These are phyloP conservation scores for Atopsyche davidsoni DNA, from an alignment of 1,140 invertebrate genomes.

Conservation along the genomic window DNA sequence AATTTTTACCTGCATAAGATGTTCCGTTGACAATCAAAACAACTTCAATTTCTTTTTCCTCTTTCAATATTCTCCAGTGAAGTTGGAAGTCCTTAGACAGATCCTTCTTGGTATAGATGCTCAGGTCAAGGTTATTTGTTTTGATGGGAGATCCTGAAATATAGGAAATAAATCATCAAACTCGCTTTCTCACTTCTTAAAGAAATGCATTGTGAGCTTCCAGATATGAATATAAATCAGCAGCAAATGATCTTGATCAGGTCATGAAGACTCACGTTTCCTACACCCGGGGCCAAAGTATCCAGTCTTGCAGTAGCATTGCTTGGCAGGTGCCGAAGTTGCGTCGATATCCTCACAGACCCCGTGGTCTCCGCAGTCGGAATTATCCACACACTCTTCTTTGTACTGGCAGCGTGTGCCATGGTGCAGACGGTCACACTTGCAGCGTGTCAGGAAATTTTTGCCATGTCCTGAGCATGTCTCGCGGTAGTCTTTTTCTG, in stretches of 20 bases:
- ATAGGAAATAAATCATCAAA: conserved; percentile 20
- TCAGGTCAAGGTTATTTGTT: conserved; percentile 57
- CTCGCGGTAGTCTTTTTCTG: conserved; percentile 68
- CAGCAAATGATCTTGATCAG: conserved; percentile 4
- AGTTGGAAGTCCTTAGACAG: conserved; percentile 67
- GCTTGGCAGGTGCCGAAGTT: conserved; percentile 70
- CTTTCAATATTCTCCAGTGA: conserved; percentile 77
- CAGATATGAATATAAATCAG: conserved; percentile 6
- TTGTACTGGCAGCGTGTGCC: conserved; percentile 77
- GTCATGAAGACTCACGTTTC: conserved; percentile 57
- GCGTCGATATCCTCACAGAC: conserved; percentile 74
- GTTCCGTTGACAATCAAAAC: conserved; percentile 77
- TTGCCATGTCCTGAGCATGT: conserved; percentile 77
- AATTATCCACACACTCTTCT: conserved; percentile 76
- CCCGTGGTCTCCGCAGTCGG: conserved; percentile 79
- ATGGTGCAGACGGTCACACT: conserved; percentile 75
- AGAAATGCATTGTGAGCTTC: not conserved
- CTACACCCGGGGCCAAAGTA: conserved; percentile 76
- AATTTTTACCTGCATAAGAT: conserved; percentile 67
- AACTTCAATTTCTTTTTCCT: conserved; percentile 76
- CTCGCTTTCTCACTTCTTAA: too few relatives aligned
- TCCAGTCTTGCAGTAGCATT: conserved; percentile 85
- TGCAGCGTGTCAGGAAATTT: conserved; percentile 68
- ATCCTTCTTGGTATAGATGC: conserved; percentile 61
- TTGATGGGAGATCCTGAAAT: conserved; percentile 60